phyloP scores from a whole-genome alignment of 2,113 vertebrate species.

The Chamaea fasciata region DNA sequence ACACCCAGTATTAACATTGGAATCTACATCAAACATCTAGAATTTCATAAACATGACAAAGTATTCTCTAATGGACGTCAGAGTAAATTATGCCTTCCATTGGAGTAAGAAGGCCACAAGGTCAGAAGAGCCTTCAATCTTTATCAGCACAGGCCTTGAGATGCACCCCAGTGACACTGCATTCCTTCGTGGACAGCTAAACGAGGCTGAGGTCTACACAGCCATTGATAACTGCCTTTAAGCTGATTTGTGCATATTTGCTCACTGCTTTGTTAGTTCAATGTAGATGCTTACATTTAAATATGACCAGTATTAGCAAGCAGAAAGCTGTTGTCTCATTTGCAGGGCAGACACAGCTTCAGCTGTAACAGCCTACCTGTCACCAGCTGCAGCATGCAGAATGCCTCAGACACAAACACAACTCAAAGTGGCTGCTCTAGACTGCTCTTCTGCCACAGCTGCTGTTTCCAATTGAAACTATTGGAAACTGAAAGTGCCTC shows the following conservation, averaged over 20 bases:
- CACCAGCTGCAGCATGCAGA: neutral
- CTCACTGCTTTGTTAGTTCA: neutral
- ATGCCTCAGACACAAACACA: neutral
- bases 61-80: neutral
- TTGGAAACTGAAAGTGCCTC: neutral
- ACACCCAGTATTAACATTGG: neutral
- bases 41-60: neutral
- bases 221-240: neutral
- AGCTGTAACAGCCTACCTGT: neutral
- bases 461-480: neutral
- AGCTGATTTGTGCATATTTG: neutral
- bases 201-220: neutral
- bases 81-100: neutral
- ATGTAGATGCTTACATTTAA: accelerated
- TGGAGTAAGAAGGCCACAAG: neutral
- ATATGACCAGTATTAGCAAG: neutral
- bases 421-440: neutral
- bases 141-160: neutral
- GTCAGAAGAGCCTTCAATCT: neutral
- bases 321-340: neutral
- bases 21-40: neutral
- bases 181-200: neutral
- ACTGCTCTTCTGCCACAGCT: neutral
- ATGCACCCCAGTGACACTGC: neutral
- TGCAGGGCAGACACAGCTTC: neutral